phyloP scores from a whole-genome alignment of 2,113 vertebrate species.

The Phrynocephalus versicolor region DNA sequence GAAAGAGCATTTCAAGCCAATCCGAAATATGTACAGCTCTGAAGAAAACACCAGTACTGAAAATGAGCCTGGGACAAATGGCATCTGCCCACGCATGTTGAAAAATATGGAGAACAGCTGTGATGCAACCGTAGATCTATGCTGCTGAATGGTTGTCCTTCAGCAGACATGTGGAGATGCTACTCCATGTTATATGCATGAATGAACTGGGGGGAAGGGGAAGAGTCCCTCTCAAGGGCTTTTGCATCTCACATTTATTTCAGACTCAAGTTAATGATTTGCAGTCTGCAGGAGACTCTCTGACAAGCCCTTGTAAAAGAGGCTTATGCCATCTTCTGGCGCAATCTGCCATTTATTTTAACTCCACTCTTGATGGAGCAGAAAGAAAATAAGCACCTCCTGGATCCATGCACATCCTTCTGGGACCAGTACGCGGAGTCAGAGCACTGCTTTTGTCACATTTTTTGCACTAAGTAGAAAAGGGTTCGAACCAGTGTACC shows the following conservation, averaged over 20 bases:
- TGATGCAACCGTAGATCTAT: background rate
- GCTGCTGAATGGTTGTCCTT: background rate
- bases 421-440: background rate
- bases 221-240: too few species aligned
- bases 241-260: background rate
- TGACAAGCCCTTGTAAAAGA: background rate
- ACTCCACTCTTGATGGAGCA: background rate
- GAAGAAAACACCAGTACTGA: background rate
- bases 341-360: background rate
- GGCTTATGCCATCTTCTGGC: background rate
- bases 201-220: too few species aligned
- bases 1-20: background rate
- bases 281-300: background rate
- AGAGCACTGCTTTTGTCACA: background rate
- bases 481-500: background rate
- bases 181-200: constrained; percentile 14
- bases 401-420: background rate
- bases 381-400: background rate
- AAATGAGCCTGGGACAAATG: background rate
- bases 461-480: background rate
- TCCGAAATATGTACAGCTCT: background rate
- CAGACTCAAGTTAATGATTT: background rate
- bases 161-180: background rate
- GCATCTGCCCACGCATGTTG: background rate
- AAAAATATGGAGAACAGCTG: too few species aligned